Evolutionary conservation across 2,797 vertebrate species (phyloP), one percentile per base, ranked within the genome.

Genomic region (Oophaga sylvatica): DNA sequence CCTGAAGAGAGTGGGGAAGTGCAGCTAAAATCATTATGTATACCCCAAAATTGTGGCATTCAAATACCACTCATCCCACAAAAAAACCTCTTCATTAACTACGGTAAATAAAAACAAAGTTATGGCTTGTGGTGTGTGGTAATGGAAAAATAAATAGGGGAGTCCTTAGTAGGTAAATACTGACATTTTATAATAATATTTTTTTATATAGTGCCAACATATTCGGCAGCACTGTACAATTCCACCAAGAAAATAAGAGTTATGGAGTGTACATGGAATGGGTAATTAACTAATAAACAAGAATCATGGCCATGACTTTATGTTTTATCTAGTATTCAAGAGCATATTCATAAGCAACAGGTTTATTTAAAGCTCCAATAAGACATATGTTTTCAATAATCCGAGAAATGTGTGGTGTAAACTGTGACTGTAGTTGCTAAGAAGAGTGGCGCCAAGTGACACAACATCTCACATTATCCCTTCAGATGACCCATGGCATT

Each of bases 401-500:
- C 59, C 76, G 48, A 89, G 75, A 82, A 85, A 86, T 86, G 80
- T 80, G 65, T 56, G 73, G 65, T 80, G 68, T 86, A 89, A 89
- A 89, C 87, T 89, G 84, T 89, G 83, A 84, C 48, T 80, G 29
- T 56, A 85, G 78, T 68, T 85, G 77, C 79, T 82, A 82, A 53
- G 31, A 68, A 57, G 19, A 82, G 8, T 22, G 26, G 60, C 82
- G 79, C 79, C 79, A 81, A 82, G 71, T 85, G 76, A 80, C 76
- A 87, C 59, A 63, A 41, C 13, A 62, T 41, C 59, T 70, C 15
- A 17, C 41, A 75, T 48, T 80, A 57, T 11, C 19, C 57, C 67
- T 48, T 45, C 19, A 29, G 56, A 81, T 73, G 53, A 75, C 29
- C 35, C 63, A 65, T 26, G 10, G 11, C 17, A 17, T 79, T 56